A percentile compares a stretch with the other conserved stretches of the same genome.
Evolutionary conservation across 2,888 invertebrate genomes (phyloP).

Genomic region (Torymus tubicola): DNA sequence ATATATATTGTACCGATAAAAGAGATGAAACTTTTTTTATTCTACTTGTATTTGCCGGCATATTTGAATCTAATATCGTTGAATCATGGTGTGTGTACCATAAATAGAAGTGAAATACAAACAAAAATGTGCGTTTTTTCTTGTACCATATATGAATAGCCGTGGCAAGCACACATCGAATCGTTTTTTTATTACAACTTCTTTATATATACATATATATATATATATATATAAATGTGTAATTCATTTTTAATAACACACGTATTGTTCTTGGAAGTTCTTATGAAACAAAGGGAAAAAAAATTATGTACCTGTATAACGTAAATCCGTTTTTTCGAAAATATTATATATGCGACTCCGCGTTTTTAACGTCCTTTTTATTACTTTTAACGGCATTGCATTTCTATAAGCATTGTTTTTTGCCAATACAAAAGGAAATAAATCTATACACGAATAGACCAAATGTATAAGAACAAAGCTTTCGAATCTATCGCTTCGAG

Average conservation of each 20-base stretch:
- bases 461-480: too few species aligned
- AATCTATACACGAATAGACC: too few species aligned
- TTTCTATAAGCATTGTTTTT: neutral
- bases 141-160: slow-evolving; percentile 4
- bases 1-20: slow-evolving; percentile 24
- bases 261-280: neutral
- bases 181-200: slow-evolving; percentile 20
- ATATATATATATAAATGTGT: neutral
- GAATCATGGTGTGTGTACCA: slow-evolving; percentile 8
- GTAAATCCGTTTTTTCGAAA: neutral
- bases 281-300: neutral
- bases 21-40: slow-evolving; percentile 19
- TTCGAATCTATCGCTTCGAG: too few species aligned
- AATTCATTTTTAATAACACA: slow-evolving; percentile 22
- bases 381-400: neutral
- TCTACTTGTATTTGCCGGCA: slow-evolving; percentile 19
- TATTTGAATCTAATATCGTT: slow-evolving; percentile 12
- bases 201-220: slow-evolving; percentile 5
- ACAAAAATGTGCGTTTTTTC: slow-evolving; percentile 26
- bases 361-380: neutral
- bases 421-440: neutral
- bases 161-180: slow-evolving; percentile 11
- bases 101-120: neutral
- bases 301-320: neutral
- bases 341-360: neutral